phyloP scores from a whole-genome alignment of 1,140 invertebrate species.

The Drosophila funebris region DNA sequence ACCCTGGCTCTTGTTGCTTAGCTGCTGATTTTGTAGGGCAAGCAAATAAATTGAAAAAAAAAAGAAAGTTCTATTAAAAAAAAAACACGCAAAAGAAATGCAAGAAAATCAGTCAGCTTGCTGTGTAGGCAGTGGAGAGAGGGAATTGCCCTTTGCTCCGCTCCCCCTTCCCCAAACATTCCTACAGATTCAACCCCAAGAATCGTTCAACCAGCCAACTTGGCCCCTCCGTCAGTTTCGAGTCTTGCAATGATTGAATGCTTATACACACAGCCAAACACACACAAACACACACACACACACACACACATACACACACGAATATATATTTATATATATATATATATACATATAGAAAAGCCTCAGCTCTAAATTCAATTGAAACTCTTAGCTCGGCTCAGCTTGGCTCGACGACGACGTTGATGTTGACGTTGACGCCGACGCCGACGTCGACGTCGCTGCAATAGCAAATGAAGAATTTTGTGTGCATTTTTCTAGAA shows the following conservation, averaged over 20 bases:
- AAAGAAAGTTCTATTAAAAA: conserved; percentile 11
- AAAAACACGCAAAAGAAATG: conserved; percentile 12
- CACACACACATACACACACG: conserved; percentile 1
- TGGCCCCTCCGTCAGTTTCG: conserved; percentile 40
- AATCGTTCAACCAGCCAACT: conserved; percentile 16
- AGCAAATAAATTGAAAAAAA: conserved; percentile 75
- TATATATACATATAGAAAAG: conserved; percentile 13
- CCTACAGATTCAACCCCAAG: not conserved
- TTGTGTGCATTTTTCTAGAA: conserved; percentile 71
- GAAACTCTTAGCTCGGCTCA: conserved; percentile 58
- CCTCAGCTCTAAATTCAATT: conserved; percentile 75
- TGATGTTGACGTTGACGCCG: not conserved
- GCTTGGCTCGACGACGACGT: conserved; percentile 13
- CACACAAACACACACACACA: conserved; percentile 22
- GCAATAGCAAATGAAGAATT: conserved; percentile 72
- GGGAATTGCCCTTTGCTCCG: not conserved
- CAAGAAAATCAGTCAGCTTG: conserved; percentile 39
- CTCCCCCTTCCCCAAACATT: not conserved
- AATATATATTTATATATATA: not conserved
- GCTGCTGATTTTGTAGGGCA: conserved; percentile 72
- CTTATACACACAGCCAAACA: conserved; percentile 43
- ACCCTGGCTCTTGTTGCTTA: conserved; percentile 51
- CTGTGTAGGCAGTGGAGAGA: not conserved
- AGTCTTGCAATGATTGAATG: conserved; percentile 77
- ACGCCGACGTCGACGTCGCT: conserved; percentile 2